Evolutionary conservation across 2,797 vertebrate genomes (phyloP), one percentile per base, ranked within the genome.

Genomic region (Malacoctenus gilli): DNA sequence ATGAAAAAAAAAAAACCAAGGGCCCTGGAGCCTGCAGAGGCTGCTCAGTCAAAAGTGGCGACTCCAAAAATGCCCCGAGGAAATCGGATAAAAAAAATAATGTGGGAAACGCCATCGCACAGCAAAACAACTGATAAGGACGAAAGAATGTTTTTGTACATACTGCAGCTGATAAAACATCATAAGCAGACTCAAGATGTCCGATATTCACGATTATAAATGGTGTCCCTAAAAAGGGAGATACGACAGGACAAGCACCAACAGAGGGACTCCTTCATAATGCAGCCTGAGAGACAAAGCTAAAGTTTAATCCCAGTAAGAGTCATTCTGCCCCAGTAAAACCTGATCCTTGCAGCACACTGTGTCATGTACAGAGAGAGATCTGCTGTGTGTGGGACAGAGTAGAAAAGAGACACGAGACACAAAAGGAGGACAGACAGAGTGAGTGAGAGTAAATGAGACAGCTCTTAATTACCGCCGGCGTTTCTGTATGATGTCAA

Each of bases 401-500:
- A 55, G 21, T 66, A 35, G 20, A 60, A 56, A 72, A 47, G 18
- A 48, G 34, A 67, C 42, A 71, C 25, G 22, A 31, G 69, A 31
- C 41, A 65, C 23, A 16, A 35, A 4, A 50, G 25, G 51, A 25
- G 68, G 20, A 64, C 40, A 77, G 60, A 65, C 49, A 32, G 28
- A 72, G 14, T 41, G 49, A 71, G 51, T 36, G 19, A 68, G 36
- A 68, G 68, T 65, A 54, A 68, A 76, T 50, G 63, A 73, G 38
- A 47, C 38, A 25, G 70, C 60, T 72, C 53, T 80, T 80, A 79
- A 82, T 91, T 93, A 93, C 92, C 92, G 90, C 87, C 91, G 89
- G 85, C 82, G 89, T 84, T 86, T 92, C 79, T 92, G 89, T 47
- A 79, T 83, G 79, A 93, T 93, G 87, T 93, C 92, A 64, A 92